Evolutionary conservation across 2,888 invertebrate species (phyloP).

Genomic region (Dorcus parallelipipedus): DNA sequence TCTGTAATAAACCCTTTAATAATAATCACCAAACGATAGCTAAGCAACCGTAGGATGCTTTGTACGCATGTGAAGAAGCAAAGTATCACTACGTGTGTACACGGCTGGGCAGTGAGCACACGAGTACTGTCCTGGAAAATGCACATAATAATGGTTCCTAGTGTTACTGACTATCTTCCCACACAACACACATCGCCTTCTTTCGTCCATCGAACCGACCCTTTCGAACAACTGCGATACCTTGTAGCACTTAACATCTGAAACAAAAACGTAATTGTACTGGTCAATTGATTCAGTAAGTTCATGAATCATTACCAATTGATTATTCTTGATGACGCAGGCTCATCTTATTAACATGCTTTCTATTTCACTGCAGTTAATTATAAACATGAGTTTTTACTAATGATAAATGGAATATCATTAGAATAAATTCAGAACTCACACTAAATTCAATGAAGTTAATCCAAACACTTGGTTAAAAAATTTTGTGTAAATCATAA

Average conservation of each 20-base stretch:
- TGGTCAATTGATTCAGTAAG: neutral
- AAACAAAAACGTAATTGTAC: constrained; percentile 35
- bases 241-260: constrained; percentile 56
- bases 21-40: constrained; percentile 29
- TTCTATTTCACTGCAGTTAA: neutral
- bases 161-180: constrained; percentile 62
- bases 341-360: neutral
- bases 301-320: neutral
- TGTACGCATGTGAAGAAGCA: constrained; percentile 57
- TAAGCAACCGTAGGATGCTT: constrained; percentile 53
- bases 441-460: too few species aligned
- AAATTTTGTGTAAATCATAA: too few species aligned
- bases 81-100: constrained; percentile 58
- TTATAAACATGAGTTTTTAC: neutral
- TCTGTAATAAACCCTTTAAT: neutral
- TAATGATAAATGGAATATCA: neutral
- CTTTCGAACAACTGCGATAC: constrained; percentile 60
- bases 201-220: constrained; percentile 56
- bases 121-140: constrained; percentile 59
- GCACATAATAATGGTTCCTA: constrained; percentile 60
- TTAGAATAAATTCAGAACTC: too few species aligned
- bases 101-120: constrained; percentile 58
- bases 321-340: neutral
- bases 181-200: constrained; percentile 57
- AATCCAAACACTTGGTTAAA: neutral